Evolutionary conservation across 2,797 vertebrate genomes (phyloP).

Genomic region (Alosa sapidissima): DNA sequence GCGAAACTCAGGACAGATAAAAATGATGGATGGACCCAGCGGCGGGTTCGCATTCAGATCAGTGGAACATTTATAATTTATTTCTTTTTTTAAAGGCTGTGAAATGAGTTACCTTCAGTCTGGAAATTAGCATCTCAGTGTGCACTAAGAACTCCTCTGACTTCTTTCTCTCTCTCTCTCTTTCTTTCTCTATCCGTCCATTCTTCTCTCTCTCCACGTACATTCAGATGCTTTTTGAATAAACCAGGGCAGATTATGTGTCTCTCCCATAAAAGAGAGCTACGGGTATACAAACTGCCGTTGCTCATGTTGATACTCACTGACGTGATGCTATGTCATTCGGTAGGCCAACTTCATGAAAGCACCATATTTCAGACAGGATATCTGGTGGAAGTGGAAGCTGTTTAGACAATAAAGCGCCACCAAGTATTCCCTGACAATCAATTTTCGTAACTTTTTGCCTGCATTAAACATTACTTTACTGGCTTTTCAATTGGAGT

Average conservation of each 20-base stretch:
- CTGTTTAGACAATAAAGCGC: not conserved
- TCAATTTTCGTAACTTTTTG: not conserved
- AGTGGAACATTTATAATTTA: constrained; percentile 53
- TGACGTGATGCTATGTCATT: constrained; percentile 1
- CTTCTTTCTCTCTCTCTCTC: constrained; percentile 16
- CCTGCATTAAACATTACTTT: not conserved
- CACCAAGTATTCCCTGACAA: not conserved
- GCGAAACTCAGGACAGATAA: constrained; percentile 28
- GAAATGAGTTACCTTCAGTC: constrained; percentile 62
- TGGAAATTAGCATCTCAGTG: constrained; percentile 52
- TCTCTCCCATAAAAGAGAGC: constrained; percentile 27
- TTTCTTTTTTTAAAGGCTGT: constrained; percentile 55
- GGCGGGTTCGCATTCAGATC: constrained; percentile 43
- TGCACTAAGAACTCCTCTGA: constrained; percentile 44
- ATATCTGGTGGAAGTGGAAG: not conserved
- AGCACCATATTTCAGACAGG: not conserved
- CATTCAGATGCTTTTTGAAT: constrained; percentile 45
- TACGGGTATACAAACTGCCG: not conserved
- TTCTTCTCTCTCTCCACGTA: not conserved
- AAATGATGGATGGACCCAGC: constrained; percentile 32
- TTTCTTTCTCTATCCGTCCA: not conserved
- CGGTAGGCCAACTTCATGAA: not conserved
- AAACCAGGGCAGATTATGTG: constrained; percentile 45
- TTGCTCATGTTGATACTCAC: constrained; percentile 6
- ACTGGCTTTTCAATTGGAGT: not conserved